Evolutionary conservation across 2,888 invertebrate genomes (phyloP), one percentile per base, ranked within the genome.

Genomic region (Eledona agricola): DNA sequence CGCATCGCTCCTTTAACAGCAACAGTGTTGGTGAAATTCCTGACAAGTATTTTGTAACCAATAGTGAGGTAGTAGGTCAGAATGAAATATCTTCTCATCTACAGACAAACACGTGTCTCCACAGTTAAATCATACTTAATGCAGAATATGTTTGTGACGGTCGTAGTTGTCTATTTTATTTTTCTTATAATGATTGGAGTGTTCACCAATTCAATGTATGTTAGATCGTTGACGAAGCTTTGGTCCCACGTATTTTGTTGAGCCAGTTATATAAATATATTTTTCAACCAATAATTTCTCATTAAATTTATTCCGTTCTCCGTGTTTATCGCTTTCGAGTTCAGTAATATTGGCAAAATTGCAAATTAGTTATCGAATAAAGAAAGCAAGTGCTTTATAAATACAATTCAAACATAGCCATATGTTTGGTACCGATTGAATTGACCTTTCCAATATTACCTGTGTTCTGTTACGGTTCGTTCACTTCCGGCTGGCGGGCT

Each of bases 61-160:
- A 90, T 68, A 87, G 87, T 68, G 89, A 90, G 61, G 78, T 89
- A n/a, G n/a, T n/a, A n/a, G 63, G 82, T 90, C 6, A 81, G 88
- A 58, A 80, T 90, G 10, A 83, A 89, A 55, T 91, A 90, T 73
- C 77, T 93, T 45, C 77, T 92, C 47, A 83, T 92, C 9, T 92
- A 90, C 68, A 65, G 59, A 53, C 53, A 66, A 32, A 66, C 62
- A 43, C 13, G 22, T 4, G 38, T 35, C 16, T 34, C 49, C 28
- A 46, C 55, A 31, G 51, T 61, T 1, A 61, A 54, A 32, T 62
- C 63, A 2, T 49, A 40, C 12, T 9, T 53, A 13, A 11, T 12
- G 1, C n/a, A 53, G 4, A 42, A 49, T 17, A 15, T 49, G 1
- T 52, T 46, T 31, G 3, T 40, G 9, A 17, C 17, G 7, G 5